Evolutionary conservation across 2,797 vertebrate genomes (phyloP).

Genomic region (Craterocephalus amniculus): DNA sequence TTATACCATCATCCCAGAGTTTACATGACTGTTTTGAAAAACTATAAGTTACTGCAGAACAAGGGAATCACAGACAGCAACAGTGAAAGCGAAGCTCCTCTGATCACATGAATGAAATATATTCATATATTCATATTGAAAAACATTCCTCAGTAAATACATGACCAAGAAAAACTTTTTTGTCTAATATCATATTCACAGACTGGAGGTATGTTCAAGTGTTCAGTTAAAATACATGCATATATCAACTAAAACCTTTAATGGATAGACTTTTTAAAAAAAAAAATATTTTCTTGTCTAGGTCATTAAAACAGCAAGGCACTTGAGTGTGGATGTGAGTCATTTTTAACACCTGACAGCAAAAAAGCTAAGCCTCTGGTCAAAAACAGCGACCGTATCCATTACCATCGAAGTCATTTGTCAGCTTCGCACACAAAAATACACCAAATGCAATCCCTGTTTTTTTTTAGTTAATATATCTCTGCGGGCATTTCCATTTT

Average conservation of each 20-base stretch:
- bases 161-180: neutral
- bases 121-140: too few species aligned
- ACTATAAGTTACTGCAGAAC: neutral
- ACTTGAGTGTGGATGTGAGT: constrained; percentile 11
- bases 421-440: constrained; percentile 65
- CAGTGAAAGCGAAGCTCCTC: neutral
- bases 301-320: constrained; percentile 39
- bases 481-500: constrained; percentile 73
- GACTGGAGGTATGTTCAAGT: neutral
- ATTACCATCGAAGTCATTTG: constrained; percentile 61
- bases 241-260: constrained; percentile 5
- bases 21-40: neutral
- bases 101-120: neutral
- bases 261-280: too few species aligned
- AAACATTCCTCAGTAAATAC: neutral
- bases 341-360: constrained; percentile 44
- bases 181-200: too few species aligned
- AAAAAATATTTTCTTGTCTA: constrained; percentile 9
- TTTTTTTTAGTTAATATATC: constrained; percentile 63
- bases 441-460: constrained; percentile 61
- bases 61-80: neutral
- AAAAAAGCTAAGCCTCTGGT: constrained; percentile 59
- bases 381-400: constrained; percentile 61
- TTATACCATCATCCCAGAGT: neutral
- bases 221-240: neutral